phyloP scores from a whole-genome alignment of 2,113 vertebrate genomes.

The Mungos mungo region DNA sequence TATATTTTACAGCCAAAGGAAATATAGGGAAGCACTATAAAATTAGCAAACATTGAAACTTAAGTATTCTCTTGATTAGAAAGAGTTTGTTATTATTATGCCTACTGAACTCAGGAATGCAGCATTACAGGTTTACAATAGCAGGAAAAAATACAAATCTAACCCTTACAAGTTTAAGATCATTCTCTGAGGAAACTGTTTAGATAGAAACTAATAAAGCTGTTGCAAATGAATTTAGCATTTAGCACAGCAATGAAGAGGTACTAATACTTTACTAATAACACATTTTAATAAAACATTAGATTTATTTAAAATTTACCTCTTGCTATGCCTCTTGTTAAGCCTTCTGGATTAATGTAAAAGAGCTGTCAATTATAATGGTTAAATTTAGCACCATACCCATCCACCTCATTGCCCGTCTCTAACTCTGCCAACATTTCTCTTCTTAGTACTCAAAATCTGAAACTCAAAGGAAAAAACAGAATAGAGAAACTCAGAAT shows the following conservation, averaged over 20 bases:
- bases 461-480: constrained; percentile 16
- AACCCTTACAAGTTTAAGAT: constrained; percentile 52
- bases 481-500: constrained; percentile 5
- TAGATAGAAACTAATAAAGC: constrained; percentile 37
- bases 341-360: not conserved
- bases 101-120: constrained; percentile 73
- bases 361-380: not conserved
- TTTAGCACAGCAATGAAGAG: not conserved
- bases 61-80: constrained; percentile 48
- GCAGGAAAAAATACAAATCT: constrained; percentile 61
- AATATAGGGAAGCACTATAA: constrained; percentile 64
- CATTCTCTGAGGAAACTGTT: constrained; percentile 40
- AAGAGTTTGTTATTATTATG: constrained; percentile 72
- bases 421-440: not conserved
- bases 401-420: not conserved
- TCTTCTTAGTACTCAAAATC: not conserved
- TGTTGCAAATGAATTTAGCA: not conserved
- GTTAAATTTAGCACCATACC: not conserved
- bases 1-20: constrained; percentile 47
- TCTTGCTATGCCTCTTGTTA: not conserved
- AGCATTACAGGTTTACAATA: constrained; percentile 71
- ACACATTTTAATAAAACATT: not conserved
- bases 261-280: constrained; percentile 16
- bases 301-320: constrained; percentile 40
- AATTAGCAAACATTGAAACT: constrained; percentile 60